Evolutionary conservation across 2,888 invertebrate genomes (phyloP).

Genomic region (Clanis bilineata): DNA sequence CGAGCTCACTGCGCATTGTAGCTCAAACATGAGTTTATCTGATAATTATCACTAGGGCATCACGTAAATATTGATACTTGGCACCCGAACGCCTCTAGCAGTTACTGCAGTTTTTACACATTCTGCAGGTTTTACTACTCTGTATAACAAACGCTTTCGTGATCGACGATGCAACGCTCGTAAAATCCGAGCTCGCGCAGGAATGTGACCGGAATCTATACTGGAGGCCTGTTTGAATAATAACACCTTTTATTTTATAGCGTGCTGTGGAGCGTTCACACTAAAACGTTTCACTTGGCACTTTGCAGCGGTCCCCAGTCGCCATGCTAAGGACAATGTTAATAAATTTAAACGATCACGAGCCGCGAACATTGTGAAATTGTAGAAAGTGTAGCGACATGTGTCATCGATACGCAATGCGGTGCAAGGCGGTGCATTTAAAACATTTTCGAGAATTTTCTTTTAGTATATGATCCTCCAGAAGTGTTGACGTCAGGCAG

Average conservation of each 20-base stretch:
- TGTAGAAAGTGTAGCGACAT: neutral
- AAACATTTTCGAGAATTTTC: neutral
- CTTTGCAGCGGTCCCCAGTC: constrained; percentile 6
- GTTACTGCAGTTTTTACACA: no score
- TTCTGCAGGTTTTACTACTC: constrained; percentile 10
- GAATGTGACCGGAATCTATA: constrained; percentile 42
- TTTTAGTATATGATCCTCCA: no score
- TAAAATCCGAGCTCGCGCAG: constrained; percentile 45
- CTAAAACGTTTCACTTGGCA: constrained; percentile 17
- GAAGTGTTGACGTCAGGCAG: no score
- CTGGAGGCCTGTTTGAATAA: constrained; percentile 38
- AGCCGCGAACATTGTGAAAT: neutral
- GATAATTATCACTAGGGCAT: no score
- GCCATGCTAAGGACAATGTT: neutral
- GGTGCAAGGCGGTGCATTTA: neutral
- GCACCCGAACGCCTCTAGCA: no score
- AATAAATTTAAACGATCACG: constrained; percentile 2
- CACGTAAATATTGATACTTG: no score
- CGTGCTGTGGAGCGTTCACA: constrained; percentile 17
- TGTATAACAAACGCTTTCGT: constrained; percentile 28
- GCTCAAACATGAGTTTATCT: no score
- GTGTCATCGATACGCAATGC: neutral
- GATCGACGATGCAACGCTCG: constrained; percentile 41
- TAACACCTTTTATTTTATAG: constrained; percentile 43
- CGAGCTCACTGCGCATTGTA: no score